Conservation (phyloP, 2,113 vertebrate species). For the Butorides virescens region DNA sequence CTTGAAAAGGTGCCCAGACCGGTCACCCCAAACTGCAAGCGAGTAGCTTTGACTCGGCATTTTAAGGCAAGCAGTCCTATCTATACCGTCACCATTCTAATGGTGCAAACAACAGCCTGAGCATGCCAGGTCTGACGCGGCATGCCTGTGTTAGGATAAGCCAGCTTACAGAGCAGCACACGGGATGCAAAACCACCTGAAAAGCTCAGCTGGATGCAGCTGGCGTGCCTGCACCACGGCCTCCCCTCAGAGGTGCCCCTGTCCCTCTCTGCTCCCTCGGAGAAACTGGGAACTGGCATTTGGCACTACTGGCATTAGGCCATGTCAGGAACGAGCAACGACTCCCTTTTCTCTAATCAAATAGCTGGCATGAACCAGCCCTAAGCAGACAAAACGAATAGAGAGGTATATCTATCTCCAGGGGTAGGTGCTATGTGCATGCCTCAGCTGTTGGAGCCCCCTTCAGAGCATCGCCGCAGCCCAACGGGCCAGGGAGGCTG, state of each 20-base stretch:
- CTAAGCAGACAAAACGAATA: background rate
- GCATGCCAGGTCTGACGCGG: background rate
- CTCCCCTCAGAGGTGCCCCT: background rate
- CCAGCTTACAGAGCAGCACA: background rate
- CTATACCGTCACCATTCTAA: background rate
- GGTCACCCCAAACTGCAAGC: background rate
- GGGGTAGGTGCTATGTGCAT: rapidly evolving
- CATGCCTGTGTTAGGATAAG: rapidly evolving
- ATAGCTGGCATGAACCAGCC: background rate
- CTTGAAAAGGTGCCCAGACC: background rate
- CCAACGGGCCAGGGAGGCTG: background rate
- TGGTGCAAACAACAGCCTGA: background rate
- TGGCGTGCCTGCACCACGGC: too few species aligned
- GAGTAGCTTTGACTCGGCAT: background rate
- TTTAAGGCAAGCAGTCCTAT: background rate
- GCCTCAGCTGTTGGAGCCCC: background rate
- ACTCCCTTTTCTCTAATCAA: background rate
- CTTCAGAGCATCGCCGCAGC: background rate
- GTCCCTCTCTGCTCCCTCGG: background rate
- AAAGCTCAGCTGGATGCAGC: background rate
- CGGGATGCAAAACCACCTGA: rapidly evolving
- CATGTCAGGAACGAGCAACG: rapidly evolving
- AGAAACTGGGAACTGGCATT: background rate
- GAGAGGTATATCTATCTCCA: background rate
- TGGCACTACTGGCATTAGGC: background rate